These are phyloP conservation scores for Endotricha flammealis DNA, from an alignment of 2,888 invertebrate species.

Conservation along the genomic window DNA sequence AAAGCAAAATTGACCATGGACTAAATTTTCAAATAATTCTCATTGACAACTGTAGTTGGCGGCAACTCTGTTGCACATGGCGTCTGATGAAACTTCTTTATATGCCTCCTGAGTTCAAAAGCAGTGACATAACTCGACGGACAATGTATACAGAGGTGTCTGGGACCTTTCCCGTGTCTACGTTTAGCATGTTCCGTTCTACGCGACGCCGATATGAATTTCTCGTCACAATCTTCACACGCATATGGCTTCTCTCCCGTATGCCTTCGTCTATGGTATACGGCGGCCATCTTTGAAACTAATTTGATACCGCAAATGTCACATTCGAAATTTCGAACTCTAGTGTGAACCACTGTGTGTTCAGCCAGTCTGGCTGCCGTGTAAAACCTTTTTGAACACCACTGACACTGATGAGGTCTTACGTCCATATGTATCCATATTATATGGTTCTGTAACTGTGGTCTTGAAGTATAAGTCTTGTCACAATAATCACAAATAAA, in stretches of 20 bases:
- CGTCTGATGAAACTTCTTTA: conserved; percentile 41
- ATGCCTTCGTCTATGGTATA: conserved; percentile 64
- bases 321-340: conserved; percentile 71
- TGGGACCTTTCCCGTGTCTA: conserved; percentile 51
- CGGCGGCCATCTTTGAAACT: conserved; percentile 64
- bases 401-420: conserved; percentile 68
- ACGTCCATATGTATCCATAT: conserved; percentile 70
- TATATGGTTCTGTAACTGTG: conserved; percentile 67
- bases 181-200: conserved; percentile 62
- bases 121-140: conserved; percentile 46
- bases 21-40: too few species aligned
- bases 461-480: conserved; percentile 54
- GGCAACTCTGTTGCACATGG: too few species aligned
- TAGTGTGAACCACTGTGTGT: conserved; percentile 73
- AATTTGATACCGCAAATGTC: conserved; percentile 69
- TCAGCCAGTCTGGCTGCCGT: conserved; percentile 69
- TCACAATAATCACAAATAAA: conserved; percentile 61
- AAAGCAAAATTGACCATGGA: too few species aligned
- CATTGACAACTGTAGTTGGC: too few species aligned
- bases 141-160: conserved; percentile 46
- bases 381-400: conserved; percentile 73
- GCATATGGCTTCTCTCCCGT: conserved; percentile 68
- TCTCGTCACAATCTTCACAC: conserved; percentile 60
- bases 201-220: conserved; percentile 61
- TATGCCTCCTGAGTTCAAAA: conserved; percentile 52